Evolutionary conservation across 2,888 invertebrate genomes (phyloP).

Genomic region (Petrophora chlorosata): DNA sequence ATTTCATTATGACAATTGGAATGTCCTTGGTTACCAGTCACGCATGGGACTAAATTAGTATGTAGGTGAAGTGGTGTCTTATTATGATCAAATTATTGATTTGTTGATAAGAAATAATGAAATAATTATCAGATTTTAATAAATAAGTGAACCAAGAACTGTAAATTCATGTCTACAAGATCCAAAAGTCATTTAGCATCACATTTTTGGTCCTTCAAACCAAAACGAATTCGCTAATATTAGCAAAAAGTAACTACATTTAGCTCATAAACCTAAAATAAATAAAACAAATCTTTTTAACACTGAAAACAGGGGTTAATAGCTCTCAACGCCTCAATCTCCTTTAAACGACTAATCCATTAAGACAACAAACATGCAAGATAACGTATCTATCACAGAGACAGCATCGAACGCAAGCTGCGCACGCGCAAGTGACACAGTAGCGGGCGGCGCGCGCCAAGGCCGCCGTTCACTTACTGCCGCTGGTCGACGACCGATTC

Average conservation of each 20-base stretch:
- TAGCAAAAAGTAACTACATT: too few relatives aligned
- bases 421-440: slow-evolving; percentile 49
- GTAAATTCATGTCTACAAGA: too few relatives aligned
- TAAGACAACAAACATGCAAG: slow-evolving; percentile 11
- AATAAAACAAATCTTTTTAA: too few relatives aligned
- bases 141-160: background rate
- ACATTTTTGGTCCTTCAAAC: too few relatives aligned
- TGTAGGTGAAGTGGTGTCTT: slow-evolving; percentile 3
- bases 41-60: slow-evolving; percentile 34
- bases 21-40: slow-evolving; percentile 62
- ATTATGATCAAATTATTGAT: slow-evolving; percentile 15
- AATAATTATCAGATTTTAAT: background rate
- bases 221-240: too few relatives aligned
- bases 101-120: slow-evolving; percentile 5
- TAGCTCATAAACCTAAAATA: too few relatives aligned
- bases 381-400: slow-evolving; percentile 46
- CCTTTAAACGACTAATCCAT: background rate
- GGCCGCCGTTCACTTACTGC: slow-evolving; percentile 40
- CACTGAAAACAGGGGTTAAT: too few relatives aligned
- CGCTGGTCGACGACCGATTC: slow-evolving; percentile 63
- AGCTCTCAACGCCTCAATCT: too few relatives aligned
- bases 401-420: slow-evolving; percentile 40
- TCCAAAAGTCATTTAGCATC: too few relatives aligned
- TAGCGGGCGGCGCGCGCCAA: slow-evolving; percentile 62
- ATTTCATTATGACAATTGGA: slow-evolving; percentile 54